phyloP scores from a whole-genome alignment of 2,797 vertebrate species.

The Chrysocyon brachyurus region DNA sequence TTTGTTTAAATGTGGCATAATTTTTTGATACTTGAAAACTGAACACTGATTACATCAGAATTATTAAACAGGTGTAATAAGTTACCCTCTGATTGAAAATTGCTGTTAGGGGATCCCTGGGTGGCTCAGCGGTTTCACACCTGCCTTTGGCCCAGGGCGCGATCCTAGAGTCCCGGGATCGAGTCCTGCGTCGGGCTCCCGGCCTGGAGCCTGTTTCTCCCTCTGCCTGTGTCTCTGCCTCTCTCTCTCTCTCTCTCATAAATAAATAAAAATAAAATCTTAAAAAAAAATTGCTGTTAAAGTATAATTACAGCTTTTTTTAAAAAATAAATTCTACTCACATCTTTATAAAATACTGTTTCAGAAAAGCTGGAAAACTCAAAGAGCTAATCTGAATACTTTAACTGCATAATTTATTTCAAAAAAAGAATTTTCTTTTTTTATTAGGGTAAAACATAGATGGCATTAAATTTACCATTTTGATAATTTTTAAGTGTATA shows the following conservation, averaged over 20 bases:
- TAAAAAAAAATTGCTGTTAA: background rate
- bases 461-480: background rate
- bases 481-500: background rate
- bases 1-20: background rate
- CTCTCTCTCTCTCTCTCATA: too few relatives aligned
- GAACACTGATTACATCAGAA: background rate
- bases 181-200: too few relatives aligned
- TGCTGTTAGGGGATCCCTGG: background rate
- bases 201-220: too few relatives aligned
- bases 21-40: background rate
- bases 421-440: constrained; percentile 28
- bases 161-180: too few relatives aligned
- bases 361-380: constrained; percentile 16
- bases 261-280: too few relatives aligned
- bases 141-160: too few relatives aligned
- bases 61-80: background rate
- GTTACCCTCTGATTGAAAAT: background rate
- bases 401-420: background rate
- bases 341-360: constrained; percentile 21
- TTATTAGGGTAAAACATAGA: constrained; percentile 10
- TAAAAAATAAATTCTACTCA: background rate
- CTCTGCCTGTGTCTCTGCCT: too few relatives aligned
- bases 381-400: background rate
- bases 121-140: too few relatives aligned
- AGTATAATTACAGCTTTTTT: constrained; percentile 44